Base-by-base conservation (phyloP, 1,140 invertebrate genomes). In the Charaxes varanes region DNA sequence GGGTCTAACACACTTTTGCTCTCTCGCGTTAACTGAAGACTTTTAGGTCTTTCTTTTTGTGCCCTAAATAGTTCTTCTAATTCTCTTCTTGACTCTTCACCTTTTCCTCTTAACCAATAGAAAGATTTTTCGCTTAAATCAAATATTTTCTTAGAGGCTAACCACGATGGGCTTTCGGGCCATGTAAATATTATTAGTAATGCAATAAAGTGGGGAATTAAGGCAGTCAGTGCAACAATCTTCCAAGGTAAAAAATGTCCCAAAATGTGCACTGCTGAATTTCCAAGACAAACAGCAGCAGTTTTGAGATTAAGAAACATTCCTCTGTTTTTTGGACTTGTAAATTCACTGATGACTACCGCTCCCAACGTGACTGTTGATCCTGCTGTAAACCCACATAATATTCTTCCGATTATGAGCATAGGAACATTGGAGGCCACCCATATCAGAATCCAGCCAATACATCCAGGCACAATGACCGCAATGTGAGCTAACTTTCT, bases 241-340 rank as follows among this genome's bases (percentile, higher is more conserved):
- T 55, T 67, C 74, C 74, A 81, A 12, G 52, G 19, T 3, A 46
- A 62, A 8, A 41, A 79, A 18, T 65, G 21, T 0, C 64, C 62
- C 1, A 67, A 22, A 2, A 77, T 53, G 7, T 79, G 77, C 1
- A 69, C 42, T n/a, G n/a, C n/a, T n/a, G 55, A 58, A 10, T 53
- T 56, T 11, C 77, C 77, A 1, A 77, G 16, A 23, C 61, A 69
- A 0, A 78, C 62, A 1, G 64, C 37, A 11, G 66, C 58, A 3
- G 73, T 77, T 46, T 78, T 81, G 0, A 78, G 41, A 33, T 77
- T 74, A 0, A 81, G 43, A 33, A 78, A 78, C 51, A 71, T 65
- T 35, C 72, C 74, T 36, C 73, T 47, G 5, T 65, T 56, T 8
- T 57, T 50, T 6, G 77, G 77, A 5, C 56, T 65, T 0, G 63